Percentiles rank a stretch among this genome's conserved stretches.
These are phyloP conservation scores for Cataglyphis cursor DNA, from an alignment of 2,888 invertebrate species.

Conservation along the genomic window DNA sequence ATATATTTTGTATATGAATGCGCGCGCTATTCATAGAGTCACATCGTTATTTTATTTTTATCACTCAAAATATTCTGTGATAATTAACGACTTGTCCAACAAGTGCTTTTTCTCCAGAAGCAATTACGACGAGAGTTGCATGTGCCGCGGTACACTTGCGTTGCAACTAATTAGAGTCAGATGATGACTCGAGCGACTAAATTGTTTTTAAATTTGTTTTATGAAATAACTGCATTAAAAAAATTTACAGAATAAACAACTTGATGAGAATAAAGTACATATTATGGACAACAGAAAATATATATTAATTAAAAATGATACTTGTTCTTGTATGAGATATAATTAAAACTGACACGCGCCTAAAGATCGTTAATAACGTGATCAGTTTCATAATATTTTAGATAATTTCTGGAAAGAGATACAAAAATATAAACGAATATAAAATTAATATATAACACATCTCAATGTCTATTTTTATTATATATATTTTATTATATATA, in stretches of 20 bases:
- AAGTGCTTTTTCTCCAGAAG: constrained; percentile 35
- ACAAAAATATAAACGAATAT: background rate
- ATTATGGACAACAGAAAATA: background rate
- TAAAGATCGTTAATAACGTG: background rate
- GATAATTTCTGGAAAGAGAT: background rate
- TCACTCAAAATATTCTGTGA: constrained; percentile 9
- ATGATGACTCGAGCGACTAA: constrained; percentile 12
- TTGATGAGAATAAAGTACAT: background rate
- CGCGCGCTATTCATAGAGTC: background rate
- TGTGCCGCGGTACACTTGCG: constrained; percentile 1
- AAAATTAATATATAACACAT: background rate
- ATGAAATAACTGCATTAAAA: constrained; percentile 19
- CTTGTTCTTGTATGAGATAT: background rate
- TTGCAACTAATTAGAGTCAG: constrained; percentile 44
- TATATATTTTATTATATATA: too few species aligned
- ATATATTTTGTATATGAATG: background rate
- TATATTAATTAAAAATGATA: background rate
- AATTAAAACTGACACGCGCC: background rate
- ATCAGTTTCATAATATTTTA: constrained; percentile 8
- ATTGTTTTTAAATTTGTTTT: constrained; percentile 17
- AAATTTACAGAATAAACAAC: constrained; percentile 7
- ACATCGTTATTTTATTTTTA: constrained; percentile 2
- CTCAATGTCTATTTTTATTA: background rate
- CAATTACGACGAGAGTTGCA: constrained; percentile 34
- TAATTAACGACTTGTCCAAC: constrained; percentile 20